phyloP scores from a whole-genome alignment of 1,140 invertebrate species.

The Pygmarrhopalites habei region DNA sequence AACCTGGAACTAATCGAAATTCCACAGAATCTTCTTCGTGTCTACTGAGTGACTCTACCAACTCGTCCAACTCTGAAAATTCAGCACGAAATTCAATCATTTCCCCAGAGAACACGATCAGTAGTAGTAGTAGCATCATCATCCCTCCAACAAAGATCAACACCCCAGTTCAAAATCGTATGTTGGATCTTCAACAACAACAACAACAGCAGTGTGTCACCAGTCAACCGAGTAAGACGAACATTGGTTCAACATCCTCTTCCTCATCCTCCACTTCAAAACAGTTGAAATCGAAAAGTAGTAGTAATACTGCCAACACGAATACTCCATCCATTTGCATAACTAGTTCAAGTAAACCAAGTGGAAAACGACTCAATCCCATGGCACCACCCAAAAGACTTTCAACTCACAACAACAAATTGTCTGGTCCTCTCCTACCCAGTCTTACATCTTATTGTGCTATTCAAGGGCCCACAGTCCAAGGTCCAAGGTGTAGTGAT shows the following conservation, averaged over 20 bases:
- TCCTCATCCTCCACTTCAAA: background rate
- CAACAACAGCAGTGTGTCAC: background rate
- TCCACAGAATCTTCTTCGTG: slow-evolving; percentile 34
- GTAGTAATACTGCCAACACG: background rate
- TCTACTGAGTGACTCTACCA: slow-evolving; percentile 22
- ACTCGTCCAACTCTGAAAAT: background rate
- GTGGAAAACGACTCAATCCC: background rate
- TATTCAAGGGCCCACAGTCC: no score
- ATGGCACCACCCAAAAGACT: background rate
- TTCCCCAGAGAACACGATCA: slow-evolving; percentile 22
- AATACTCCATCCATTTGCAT: slow-evolving; percentile 2
- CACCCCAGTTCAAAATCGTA: no score
- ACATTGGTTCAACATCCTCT: background rate
- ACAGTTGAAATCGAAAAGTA: no score
- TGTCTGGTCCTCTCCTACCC: no score
- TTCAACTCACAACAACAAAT: background rate
- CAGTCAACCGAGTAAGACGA: background rate
- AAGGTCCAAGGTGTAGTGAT: no score
- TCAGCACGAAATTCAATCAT: slow-evolving; percentile 36
- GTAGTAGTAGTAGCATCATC: background rate
- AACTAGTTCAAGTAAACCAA: background rate
- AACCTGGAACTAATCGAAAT: slow-evolving; percentile 38
- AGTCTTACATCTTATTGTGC: no score
- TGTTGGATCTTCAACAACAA: background rate
- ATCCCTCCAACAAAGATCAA: background rate